Evolutionary conservation across 2,113 vertebrate genomes (phyloP), one percentile per base, ranked within the genome.

Genomic region (Lethenteron reissneri): DNA sequence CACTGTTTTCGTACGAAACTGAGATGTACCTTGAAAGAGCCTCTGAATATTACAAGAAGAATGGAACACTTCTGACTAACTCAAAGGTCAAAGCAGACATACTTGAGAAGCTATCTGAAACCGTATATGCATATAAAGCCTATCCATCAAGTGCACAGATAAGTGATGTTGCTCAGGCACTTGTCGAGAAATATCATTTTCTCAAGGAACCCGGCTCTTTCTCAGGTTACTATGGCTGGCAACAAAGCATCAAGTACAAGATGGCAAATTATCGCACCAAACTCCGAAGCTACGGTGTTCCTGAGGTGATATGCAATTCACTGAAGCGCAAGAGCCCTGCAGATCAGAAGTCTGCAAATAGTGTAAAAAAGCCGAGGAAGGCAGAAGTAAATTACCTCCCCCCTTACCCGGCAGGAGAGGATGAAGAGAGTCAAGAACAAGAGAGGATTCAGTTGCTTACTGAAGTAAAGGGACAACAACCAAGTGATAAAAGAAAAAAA

Each of bases 171-270:
- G 3, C 21, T 25, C 21, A 75, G 56, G 71, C 75, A 71, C 74
- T 77, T 57, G 64, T 75, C 11, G 58, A 72, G 3, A 78, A 77
- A 72, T 73, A 76, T 72, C 75, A 72, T 56, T 75, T 19, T 19
- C 17, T 19, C 17, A 19, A 19, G 17, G 17, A 19, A 19, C 17
- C 17, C 17, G 17, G 17, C 17, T 19, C 17, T 19, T 19, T 71
- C 56, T 21, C 73, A 57, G 76, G 74, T 64, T 73, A 60, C 41
- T 75, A 78, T 73, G 76, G 74, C 58, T 79, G 75, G 77, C 75
- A 75, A 70, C 72, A 73, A 72, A 73, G 74, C 72, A 1, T 76
- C 9, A 77, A 75, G 72, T 73, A 74, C 71, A 76, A 78, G 62
- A 76, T 75, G 72, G 71, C 60, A 58, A 76, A 78, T 77, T 76